A percentile compares a stretch with the other conserved stretches of the same genome.
phyloP scores from a whole-genome alignment of 2,797 vertebrate genomes.

The Apodemus agrarius region DNA sequence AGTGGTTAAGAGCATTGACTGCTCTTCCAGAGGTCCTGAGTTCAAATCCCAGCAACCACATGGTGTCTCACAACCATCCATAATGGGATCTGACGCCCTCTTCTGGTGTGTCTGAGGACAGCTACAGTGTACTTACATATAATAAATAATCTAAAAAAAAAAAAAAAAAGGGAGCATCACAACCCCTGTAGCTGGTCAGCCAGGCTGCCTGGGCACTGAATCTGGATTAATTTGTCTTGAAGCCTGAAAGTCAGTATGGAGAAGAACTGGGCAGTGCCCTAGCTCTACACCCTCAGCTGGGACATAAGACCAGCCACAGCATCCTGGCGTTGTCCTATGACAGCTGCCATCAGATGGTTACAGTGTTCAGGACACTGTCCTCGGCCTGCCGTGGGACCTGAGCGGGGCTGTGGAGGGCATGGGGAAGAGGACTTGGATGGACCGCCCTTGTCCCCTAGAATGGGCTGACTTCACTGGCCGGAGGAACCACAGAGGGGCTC shows the following conservation, averaged over 20 bases:
- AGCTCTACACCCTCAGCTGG: neutral
- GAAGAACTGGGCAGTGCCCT: neutral
- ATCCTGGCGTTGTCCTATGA: neutral
- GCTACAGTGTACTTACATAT: no score
- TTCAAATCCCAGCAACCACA: no score
- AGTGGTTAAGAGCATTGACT: no score
- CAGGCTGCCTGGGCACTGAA: neutral
- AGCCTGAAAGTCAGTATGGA: neutral
- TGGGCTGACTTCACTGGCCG: neutral
- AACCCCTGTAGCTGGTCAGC: accelerated
- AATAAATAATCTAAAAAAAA: no score
- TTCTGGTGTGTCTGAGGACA: no score
- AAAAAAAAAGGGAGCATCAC: no score
- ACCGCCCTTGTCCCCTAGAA: neutral
- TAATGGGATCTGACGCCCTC: no score
- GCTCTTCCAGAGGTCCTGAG: no score
- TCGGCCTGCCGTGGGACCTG: neutral
- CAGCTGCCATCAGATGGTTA: neutral
- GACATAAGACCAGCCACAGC: neutral
- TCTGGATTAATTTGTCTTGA: neutral
- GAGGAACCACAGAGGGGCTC: accelerated
- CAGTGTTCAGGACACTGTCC: neutral
- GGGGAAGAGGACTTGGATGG: neutral
- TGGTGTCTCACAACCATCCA: no score
- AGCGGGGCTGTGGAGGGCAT: neutral